Conservation (phyloP, 2,888 invertebrate genomes). For the Cosmopolites sordidus region DNA sequence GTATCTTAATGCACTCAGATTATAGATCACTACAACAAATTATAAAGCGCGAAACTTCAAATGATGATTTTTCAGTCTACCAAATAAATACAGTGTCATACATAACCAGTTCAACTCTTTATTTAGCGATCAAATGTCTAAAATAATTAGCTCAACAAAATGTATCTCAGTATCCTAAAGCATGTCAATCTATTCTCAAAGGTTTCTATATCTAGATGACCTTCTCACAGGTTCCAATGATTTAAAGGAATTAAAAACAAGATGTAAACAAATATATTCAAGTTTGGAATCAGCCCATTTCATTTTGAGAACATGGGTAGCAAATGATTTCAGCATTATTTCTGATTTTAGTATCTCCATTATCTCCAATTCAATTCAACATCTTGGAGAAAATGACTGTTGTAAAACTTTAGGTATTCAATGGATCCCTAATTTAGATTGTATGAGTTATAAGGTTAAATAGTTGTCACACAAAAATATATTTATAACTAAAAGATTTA, state of each 20-base stretch:
- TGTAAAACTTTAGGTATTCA: not conserved
- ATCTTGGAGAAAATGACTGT: not conserved
- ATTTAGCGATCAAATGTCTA: conserved; percentile 23
- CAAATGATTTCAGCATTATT: not conserved
- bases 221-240: not conserved
- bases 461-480: not conserved
- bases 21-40: too few relatives aligned
- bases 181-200: not conserved
- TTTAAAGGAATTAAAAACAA: too few relatives aligned
- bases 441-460: not conserved
- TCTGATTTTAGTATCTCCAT: not conserved
- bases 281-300: not conserved
- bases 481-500: not conserved
- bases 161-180: not conserved
- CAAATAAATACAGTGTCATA: too few relatives aligned
- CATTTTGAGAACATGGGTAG: not conserved
- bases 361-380: too few relatives aligned
- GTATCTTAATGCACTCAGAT: too few relatives aligned
- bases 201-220: not conserved
- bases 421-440: conserved; percentile 14
- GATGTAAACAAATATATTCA: not conserved
- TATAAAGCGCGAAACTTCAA: too few relatives aligned
- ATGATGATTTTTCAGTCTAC: too few relatives aligned
- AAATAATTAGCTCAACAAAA: conserved; percentile 14
- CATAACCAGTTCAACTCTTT: not conserved